Evolutionary conservation across 2,113 vertebrate genomes (phyloP), one percentile per base, ranked within the genome.

Genomic region (Leuciscus idus): DNA sequence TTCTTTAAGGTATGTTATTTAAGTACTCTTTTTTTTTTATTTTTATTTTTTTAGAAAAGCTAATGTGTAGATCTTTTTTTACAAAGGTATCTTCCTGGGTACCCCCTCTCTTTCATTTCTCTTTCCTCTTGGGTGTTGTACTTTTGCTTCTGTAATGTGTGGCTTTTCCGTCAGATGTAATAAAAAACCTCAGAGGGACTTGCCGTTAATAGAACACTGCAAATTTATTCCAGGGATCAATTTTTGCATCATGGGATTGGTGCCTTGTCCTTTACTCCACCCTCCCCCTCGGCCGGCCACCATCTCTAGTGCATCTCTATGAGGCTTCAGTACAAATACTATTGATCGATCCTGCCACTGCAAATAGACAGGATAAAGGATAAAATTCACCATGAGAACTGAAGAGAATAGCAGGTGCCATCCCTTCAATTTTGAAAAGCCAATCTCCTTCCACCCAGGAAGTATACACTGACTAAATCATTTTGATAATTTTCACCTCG

Each of bases 181-280:
- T 75, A 84, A 89, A 95, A 91, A 91, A 91, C 90, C 92, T 90
- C 92, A 75, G 88, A 23, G 92, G 90, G 92, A 88, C 91, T 82
- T 43, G 39, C 74, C 73, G 86, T 90, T 94, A 93, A 93, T 90
- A 91, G 89, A 92, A 75, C 87, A 88, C 89, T 90, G 89, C 90
- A 90, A 89, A 91, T 87, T 90, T 88, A 90, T 88, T 84, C 66
- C 86, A 43, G 89, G 89, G 89, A 94, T 94, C 93, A 92, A 93
- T 94, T 91, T 80, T 84, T 77, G 82, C 74, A 81, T 46, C 68
- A 84, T 61, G 86, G 68, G 77, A 85, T n/a, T 81, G 77, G 57
- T 83, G 55, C 64, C 76, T 39, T 33, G 61, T 50, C 74, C 43
- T 79, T 43, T 64, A 50, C 10, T 70, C 61, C n/a, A 64, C 84